Conservation (phyloP, 2,113 vertebrate genomes). For the Gobiocypris rarus region DNA sequence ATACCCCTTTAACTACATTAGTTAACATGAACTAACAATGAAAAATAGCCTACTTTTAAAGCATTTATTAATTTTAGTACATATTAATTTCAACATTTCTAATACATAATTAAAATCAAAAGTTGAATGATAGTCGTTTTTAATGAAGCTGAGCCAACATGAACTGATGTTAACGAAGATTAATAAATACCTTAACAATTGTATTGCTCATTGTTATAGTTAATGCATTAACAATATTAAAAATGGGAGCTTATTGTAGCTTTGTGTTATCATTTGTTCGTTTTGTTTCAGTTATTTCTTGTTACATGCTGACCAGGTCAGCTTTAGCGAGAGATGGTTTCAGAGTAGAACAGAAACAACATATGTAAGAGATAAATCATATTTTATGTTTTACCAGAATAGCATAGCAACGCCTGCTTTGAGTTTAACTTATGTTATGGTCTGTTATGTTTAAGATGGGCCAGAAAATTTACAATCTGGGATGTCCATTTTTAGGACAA, state of each 20-base stretch:
- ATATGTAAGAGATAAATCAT: conserved; percentile 12
- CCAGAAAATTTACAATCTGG: background rate
- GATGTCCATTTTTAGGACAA: background rate
- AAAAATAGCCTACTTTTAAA: background rate
- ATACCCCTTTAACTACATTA: background rate
- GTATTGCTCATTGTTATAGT: too few species aligned
- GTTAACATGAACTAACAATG: background rate
- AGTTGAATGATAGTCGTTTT: background rate
- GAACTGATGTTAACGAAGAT: background rate
- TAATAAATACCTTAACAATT: background rate
- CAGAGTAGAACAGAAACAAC: background rate
- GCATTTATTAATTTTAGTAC: background rate
- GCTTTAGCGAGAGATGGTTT: background rate
- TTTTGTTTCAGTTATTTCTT: background rate
- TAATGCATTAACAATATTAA: too few species aligned
- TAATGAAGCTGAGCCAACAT: background rate
- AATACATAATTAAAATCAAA: background rate
- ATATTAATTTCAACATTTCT: background rate
- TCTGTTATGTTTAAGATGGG: background rate
- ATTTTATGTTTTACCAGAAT: conserved; percentile 17
- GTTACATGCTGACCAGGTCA: background rate
- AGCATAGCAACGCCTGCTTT: conserved; percentile 43
- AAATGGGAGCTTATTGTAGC: background rate
- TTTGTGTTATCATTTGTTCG: background rate
- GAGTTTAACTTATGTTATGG: background rate